Evolutionary conservation across 2,113 vertebrate genomes (phyloP).

Genomic region (Prietella phreatophila): DNA sequence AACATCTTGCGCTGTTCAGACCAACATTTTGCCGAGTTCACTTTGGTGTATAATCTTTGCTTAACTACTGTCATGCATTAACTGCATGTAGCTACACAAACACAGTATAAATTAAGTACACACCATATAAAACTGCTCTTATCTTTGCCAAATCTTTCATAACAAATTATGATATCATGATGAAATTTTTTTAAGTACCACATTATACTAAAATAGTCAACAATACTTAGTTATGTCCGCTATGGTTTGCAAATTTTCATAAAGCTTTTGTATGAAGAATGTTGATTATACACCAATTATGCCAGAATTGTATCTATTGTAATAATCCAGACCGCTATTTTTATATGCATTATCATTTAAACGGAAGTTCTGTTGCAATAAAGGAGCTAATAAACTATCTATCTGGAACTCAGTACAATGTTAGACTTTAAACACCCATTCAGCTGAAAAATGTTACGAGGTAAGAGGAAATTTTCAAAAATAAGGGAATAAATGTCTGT

Average conservation of each 20-base stretch:
- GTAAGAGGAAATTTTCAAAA: neutral
- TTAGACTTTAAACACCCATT: neutral
- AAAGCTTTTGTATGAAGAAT: neutral
- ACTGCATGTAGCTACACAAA: neutral
- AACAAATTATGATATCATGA: neutral
- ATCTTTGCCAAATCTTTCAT: neutral
- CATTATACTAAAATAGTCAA: neutral
- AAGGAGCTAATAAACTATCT: neutral
- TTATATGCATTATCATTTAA: neutral
- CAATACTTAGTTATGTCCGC: neutral
- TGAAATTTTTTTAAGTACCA: neutral
- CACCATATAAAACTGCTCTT: neutral
- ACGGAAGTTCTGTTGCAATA: neutral
- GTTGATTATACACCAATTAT: neutral
- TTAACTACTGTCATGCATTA: neutral
- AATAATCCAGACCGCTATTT: neutral
- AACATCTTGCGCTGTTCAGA: no score
- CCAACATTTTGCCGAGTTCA: neutral
- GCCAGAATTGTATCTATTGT: neutral
- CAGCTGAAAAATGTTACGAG: neutral
- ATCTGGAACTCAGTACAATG: neutral
- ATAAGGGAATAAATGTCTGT: neutral
- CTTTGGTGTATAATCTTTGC: neutral
- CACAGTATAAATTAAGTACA: neutral
- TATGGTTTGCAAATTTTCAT: neutral